phyloP scores from a whole-genome alignment of 2,797 vertebrate genomes.

The Amblyopsis hoosieri region DNA sequence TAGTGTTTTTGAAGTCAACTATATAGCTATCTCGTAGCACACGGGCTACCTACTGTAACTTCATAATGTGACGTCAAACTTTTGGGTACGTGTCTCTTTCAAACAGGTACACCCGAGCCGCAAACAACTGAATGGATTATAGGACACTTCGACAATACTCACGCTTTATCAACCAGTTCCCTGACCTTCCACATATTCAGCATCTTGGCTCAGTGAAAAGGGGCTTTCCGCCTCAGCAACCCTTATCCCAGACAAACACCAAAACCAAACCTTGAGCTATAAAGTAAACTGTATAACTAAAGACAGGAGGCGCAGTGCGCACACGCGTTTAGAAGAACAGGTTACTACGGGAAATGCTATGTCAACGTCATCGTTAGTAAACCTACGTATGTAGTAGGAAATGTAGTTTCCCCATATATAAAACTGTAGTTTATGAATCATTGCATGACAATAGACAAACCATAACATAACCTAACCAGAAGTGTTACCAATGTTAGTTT shows the following conservation, averaged over 20 bases:
- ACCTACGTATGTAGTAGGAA: constrained; percentile 47
- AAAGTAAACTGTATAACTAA: constrained; percentile 73
- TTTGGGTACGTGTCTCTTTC: constrained; percentile 83
- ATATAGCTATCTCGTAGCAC: constrained; percentile 47
- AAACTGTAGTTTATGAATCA: too few species aligned
- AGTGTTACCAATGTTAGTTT: too few species aligned
- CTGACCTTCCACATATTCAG: constrained; percentile 98
- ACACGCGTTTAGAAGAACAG: constrained; percentile 54
- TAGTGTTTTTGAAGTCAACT: constrained; percentile 27
- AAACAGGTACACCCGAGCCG: constrained; percentile 72
- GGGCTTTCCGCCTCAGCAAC: constrained; percentile 70
- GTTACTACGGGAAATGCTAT: constrained; percentile 66
- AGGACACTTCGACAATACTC: constrained; percentile 72
- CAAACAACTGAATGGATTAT: constrained; percentile 35
- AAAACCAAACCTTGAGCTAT: constrained; percentile 74
- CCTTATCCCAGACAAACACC: constrained; percentile 63
- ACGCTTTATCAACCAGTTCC: constrained; percentile 98
- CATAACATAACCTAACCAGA: too few species aligned
- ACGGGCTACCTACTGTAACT: constrained; percentile 51
- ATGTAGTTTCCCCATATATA: constrained; percentile 48
- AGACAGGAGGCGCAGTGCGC: constrained; percentile 72
- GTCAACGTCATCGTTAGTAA: constrained; percentile 56
- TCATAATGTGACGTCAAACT: constrained; percentile 81
- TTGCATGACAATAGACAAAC: too few species aligned
- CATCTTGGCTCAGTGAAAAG: constrained; percentile 79